Evolutionary conservation across 2,113 vertebrate species (phyloP).

Genomic region (Cinclus mexicanus): DNA sequence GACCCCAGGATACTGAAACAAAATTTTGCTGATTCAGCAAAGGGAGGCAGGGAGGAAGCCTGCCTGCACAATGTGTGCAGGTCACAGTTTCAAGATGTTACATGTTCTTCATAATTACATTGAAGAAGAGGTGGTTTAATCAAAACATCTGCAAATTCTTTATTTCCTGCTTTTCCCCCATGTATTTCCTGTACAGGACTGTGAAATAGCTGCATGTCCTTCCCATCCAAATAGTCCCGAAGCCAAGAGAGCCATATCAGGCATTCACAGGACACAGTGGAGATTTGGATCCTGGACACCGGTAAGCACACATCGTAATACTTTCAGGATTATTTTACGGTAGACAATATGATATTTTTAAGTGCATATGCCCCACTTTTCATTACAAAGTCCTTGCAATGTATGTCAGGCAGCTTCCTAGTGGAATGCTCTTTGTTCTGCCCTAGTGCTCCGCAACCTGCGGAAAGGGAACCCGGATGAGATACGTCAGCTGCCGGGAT

Average conservation of each 20-base stretch:
- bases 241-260: constrained; percentile 76
- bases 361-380: neutral
- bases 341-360: neutral
- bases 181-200: constrained; percentile 81
- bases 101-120: neutral
- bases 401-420: neutral
- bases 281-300: constrained; percentile 98
- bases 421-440: neutral
- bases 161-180: neutral
- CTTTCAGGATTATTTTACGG: neutral
- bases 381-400: neutral
- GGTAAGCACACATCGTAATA: constrained; percentile 65
- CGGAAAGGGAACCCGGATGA: constrained; percentile 92
- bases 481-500: constrained; percentile 96
- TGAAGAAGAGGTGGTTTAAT: neutral
- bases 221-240: constrained; percentile 79
- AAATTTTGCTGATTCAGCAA: neutral
- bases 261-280: constrained; percentile 90
- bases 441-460: constrained; percentile 92
- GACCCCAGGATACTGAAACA: neutral
- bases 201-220: constrained; percentile 88
- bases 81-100: neutral
- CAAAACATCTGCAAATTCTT: neutral
- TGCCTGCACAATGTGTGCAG: neutral
- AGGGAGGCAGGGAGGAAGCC: neutral